Conservation (phyloP, 2,797 vertebrate genomes). For the Sarcophilus harrisii region DNA sequence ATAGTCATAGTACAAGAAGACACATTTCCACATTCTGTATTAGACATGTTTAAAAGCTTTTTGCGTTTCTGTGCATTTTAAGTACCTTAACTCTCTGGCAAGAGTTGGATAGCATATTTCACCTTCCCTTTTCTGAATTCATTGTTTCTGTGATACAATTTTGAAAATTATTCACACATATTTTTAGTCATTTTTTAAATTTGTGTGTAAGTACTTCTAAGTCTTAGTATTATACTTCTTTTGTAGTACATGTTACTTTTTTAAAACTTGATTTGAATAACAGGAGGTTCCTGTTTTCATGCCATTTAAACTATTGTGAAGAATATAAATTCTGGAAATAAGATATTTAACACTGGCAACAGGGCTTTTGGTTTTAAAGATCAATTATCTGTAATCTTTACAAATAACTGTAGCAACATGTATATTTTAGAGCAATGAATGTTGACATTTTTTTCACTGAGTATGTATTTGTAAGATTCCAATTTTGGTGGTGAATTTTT, state of each 20-base stretch:
- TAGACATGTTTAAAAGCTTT: not conserved
- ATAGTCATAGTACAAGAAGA: not conserved
- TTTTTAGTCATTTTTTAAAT: slow-evolving; percentile 59
- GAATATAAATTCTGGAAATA: not conserved
- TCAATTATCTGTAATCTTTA: slow-evolving; percentile 6
- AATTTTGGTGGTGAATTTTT: slow-evolving; percentile 15
- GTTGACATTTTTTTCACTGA: not conserved
- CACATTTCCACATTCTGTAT: not conserved
- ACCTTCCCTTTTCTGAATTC: not conserved
- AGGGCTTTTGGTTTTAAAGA: slow-evolving; percentile 16
- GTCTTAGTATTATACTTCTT: slow-evolving; percentile 64
- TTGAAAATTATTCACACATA: slow-evolving; percentile 69
- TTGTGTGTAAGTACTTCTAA: slow-evolving; percentile 69
- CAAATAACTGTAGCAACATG: slow-evolving; percentile 9
- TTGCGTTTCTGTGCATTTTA: not conserved
- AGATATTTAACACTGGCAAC: slow-evolving; percentile 41
- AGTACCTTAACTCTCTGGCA: not conserved
- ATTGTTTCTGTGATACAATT: slow-evolving; percentile 45
- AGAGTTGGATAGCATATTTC: not conserved
- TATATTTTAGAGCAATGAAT: not conserved
- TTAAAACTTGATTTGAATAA: slow-evolving; percentile 64
- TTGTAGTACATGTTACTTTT: slow-evolving; percentile 65
- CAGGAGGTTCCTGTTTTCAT: slow-evolving; percentile 64
- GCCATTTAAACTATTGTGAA: slow-evolving; percentile 32
- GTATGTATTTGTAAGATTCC: not conserved